These are phyloP conservation scores for Nephrotoma flavescens DNA, from an alignment of 2,888 invertebrate species.

Conservation along the genomic window DNA sequence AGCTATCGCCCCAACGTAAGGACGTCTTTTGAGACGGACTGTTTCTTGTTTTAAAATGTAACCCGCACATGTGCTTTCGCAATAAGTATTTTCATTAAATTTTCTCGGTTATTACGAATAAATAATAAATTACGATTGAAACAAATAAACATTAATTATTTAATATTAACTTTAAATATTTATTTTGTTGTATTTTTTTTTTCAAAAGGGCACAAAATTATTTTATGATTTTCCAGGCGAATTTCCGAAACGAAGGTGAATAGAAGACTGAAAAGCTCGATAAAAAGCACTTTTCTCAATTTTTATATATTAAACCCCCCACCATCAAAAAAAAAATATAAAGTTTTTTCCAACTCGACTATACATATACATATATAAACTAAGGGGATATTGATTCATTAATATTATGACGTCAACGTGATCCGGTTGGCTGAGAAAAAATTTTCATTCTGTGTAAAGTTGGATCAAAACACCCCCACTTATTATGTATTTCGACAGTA, in stretches of 20 bases:
- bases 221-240: not conserved
- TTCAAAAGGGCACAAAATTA: not conserved
- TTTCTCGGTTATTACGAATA: not conserved
- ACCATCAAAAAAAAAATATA: not conserved
- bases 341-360: not conserved
- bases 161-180: not conserved
- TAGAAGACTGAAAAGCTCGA: not conserved
- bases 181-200: not conserved
- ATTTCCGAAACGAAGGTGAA: not conserved
- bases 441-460: not conserved
- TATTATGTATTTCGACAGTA: not conserved
- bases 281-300: not conserved
- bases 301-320: not conserved
- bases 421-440: not conserved
- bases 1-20: constrained; percentile 92
- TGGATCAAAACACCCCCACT: constrained; percentile 2
- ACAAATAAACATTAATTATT: not conserved
- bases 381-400: constrained; percentile 1
- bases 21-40: constrained; percentile 95
- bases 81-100: not conserved
- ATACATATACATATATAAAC: not conserved
- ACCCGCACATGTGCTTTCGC: constrained; percentile 72
- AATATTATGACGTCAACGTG: not conserved
- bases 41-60: constrained; percentile 91
- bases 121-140: not conserved